Evolutionary conservation across 2,113 vertebrate species (phyloP), one percentile per base, ranked within the genome.

Genomic region (Ramphastos sulfuratus): DNA sequence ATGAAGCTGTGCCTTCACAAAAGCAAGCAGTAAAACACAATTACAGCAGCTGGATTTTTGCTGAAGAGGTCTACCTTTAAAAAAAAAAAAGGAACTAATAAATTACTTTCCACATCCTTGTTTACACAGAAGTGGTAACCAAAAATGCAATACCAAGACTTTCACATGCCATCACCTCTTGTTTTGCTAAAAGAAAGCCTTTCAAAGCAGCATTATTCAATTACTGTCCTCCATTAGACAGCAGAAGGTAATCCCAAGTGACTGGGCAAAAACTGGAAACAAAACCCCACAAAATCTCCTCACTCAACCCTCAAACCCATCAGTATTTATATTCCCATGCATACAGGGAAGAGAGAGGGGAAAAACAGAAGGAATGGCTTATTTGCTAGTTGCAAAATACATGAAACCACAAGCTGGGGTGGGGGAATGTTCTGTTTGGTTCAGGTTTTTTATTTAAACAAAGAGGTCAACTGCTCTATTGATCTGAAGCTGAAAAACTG

Each of bases 81-180:
- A 28, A 82, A 37, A 66, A 31, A 82, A 67, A 71, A 92, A 46
- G 59, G 59, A 83, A 25, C 63, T 60, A 63, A 35, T 39, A 50
- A 90, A 84, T 82, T 4, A 28, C 54, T 93, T 77, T 28, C 82
- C 83, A 82, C 79, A 84, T 82, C 94, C 85, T 92, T 87, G 75
- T 94, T 89, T 72, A 61, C 44, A 90, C 17, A 76, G 18, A 39
- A 79, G 63, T 13, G 66, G 85, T 58, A 76, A 93, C 64, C 27
- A 48, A 58, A 93, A 93, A 64, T n/a, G 75, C 85, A 87, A 16
- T 14, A 39, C 3, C 72, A 37, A 67, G 73, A 30, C 54, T 64
- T 89, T 66, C 78, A 82, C 42, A 82, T 7, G 56, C 65, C 66
- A 60, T 4, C 61, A 63, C 59, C 79, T 72, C 61, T 72, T 67